phyloP scores from a whole-genome alignment of 2,888 invertebrate genomes.

The Scrobipalpa costella region DNA sequence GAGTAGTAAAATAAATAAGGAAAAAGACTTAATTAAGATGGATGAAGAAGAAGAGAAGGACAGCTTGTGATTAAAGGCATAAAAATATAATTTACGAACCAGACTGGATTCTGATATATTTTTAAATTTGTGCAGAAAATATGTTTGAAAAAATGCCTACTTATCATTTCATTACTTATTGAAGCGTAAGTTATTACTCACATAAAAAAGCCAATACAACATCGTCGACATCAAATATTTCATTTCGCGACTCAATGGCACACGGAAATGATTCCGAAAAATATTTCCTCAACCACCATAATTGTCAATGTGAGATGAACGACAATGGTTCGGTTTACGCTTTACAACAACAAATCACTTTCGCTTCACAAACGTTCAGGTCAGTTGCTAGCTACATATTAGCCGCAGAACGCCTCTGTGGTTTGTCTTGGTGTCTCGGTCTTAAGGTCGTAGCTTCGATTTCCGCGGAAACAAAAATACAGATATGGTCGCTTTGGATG shows the following conservation, averaged over 20 bases:
- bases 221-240: conserved; percentile 5
- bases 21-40: conserved; percentile 8
- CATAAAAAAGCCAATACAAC: neutral
- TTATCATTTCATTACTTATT: no score
- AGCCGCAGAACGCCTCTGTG: no score
- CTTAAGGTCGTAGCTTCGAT: no score
- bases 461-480: no score
- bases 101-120: neutral
- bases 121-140: no score
- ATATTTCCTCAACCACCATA: neutral
- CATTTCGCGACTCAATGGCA: neutral
- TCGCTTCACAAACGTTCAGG: conserved; percentile 45
- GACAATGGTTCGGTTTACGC: conserved; percentile 27
- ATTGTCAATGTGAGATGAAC: conserved; percentile 21
- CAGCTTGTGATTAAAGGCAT: neutral
- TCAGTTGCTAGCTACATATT: no score
- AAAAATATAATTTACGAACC: neutral
- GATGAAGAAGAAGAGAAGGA: neutral
- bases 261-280: conserved; percentile 5
- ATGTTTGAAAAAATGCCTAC: neutral
- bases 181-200: neutral
- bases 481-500: no score
- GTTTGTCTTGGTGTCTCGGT: no score
- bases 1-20: conserved; percentile 1
- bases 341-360: conserved; percentile 46